Conservation (phyloP, 2,113 vertebrate species). For the Pteruthius melanotis region DNA sequence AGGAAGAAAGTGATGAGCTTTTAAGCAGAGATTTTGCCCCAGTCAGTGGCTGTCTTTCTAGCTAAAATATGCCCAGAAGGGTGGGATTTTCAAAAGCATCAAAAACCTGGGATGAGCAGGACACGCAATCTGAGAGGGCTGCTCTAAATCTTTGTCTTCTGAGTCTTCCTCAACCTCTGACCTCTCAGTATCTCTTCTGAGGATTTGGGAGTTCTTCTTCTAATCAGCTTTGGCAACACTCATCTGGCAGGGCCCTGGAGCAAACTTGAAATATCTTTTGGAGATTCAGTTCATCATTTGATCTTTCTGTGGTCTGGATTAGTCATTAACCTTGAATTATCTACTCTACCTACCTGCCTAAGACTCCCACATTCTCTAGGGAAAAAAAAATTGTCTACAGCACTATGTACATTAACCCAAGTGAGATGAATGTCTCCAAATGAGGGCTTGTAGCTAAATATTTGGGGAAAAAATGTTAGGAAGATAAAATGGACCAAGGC, state of each 20-base stretch:
- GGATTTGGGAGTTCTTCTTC: conserved; percentile 23
- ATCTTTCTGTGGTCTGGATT: conserved; percentile 45
- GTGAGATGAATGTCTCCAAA: not conserved
- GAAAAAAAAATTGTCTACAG: not conserved
- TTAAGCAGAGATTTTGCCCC: not conserved
- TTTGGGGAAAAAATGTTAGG: not conserved
- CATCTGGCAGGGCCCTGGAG: conserved; percentile 34
- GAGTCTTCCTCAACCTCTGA: conserved; percentile 48
- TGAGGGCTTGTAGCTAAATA: not conserved
- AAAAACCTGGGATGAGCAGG: conserved; percentile 12
- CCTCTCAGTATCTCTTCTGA: conserved; percentile 43
- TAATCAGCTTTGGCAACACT: conserved; percentile 57
- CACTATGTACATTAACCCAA: not conserved
- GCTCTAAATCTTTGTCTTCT: conserved; percentile 40
- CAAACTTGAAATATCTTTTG: conserved; percentile 31
- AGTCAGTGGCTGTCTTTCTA: not conserved
- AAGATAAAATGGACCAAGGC: not conserved
- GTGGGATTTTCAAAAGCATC: conserved; percentile 4
- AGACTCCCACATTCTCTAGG: conserved; percentile 15
- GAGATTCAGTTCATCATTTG: conserved; percentile 39
- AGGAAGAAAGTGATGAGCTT: conserved; percentile 2
- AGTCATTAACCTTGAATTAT: conserved; percentile 50
- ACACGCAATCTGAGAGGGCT: conserved; percentile 18
- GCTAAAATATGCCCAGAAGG: conserved; percentile 33
- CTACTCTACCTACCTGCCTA: conserved; percentile 3